Conservation (phyloP, 2,888 invertebrate genomes). For the Thumatha senex region DNA sequence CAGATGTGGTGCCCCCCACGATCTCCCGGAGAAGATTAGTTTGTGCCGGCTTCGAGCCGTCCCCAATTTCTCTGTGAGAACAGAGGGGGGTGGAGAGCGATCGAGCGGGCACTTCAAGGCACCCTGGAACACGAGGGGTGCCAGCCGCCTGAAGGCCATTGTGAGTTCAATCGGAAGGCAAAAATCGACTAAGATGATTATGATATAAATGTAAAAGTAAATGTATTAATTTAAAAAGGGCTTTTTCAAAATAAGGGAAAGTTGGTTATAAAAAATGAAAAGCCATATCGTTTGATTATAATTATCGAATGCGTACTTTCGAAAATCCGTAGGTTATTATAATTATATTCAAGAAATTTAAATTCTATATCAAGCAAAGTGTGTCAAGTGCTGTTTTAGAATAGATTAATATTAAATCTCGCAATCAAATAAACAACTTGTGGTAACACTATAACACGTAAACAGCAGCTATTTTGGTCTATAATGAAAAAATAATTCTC, state of each 20-base stretch:
- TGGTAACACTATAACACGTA: background rate
- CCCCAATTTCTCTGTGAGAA: too few relatives aligned
- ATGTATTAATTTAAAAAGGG: too few relatives aligned
- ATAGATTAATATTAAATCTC: background rate
- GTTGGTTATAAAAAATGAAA: slow-evolving; percentile 27
- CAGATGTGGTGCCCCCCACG: too few relatives aligned
- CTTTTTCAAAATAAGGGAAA: slow-evolving; percentile 30
- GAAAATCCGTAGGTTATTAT: slow-evolving; percentile 20
- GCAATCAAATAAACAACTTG: background rate
- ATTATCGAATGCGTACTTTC: slow-evolving; percentile 24
- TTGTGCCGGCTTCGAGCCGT: too few relatives aligned
- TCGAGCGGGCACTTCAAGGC: too few relatives aligned
- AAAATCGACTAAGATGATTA: too few relatives aligned
- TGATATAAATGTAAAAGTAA: background rate
- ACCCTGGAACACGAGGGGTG: too few relatives aligned
- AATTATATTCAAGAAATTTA: slow-evolving; percentile 22
- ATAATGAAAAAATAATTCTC: too few relatives aligned
- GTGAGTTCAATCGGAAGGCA: too few relatives aligned
- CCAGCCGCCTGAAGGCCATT: too few relatives aligned
- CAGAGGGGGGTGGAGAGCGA: too few relatives aligned
- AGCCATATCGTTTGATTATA: slow-evolving; percentile 14
- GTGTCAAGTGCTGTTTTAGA: background rate
- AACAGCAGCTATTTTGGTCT: background rate
- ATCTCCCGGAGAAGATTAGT: too few relatives aligned
- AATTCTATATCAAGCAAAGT: background rate